A percentile compares a stretch with the other conserved stretches of the same genome.
These are phyloP conservation scores for Epinotia brunnichana DNA, from an alignment of 2,888 invertebrate genomes.

Conservation along the genomic window DNA sequence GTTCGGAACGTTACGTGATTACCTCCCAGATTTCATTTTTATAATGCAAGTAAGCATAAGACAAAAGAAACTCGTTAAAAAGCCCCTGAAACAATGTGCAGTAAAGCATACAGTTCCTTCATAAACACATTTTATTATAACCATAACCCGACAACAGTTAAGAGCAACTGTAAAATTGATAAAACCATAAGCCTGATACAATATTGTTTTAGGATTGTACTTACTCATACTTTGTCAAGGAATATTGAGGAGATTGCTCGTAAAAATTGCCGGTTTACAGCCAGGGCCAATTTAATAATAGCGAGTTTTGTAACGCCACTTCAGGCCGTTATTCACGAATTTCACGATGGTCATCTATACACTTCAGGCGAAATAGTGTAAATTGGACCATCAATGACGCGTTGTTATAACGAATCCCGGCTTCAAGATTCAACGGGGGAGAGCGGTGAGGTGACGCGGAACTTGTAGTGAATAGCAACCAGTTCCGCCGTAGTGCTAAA, in stretches of 20 bases:
- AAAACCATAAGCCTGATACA: slow-evolving; percentile 43
- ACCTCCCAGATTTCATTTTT: too few relatives aligned
- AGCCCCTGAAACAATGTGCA: slow-evolving; percentile 27
- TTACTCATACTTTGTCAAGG: slow-evolving; percentile 43
- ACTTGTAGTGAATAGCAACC: neutral
- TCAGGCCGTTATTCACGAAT: neutral
- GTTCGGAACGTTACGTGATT: too few relatives aligned
- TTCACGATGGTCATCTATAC: too few relatives aligned
- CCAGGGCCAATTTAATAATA: slow-evolving; percentile 41
- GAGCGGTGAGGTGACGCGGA: neutral
- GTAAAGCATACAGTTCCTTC: slow-evolving; percentile 30
- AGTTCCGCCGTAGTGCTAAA: neutral
- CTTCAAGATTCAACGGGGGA: neutral
- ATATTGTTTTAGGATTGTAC: slow-evolving; percentile 44
- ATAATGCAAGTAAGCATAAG: neutral
- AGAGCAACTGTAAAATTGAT: slow-evolving; percentile 42
- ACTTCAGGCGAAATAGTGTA: neutral
- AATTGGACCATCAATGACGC: neutral
- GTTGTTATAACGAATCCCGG: neutral
- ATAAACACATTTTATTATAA: slow-evolving; percentile 43
- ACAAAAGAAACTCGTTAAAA: slow-evolving; percentile 15
- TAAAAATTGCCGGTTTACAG: slow-evolving; percentile 43
- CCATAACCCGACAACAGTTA: slow-evolving; percentile 35
- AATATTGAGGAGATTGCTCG: slow-evolving; percentile 38
- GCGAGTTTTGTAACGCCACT: slow-evolving; percentile 34